Percentiles rank a stretch among this genome's conserved stretches.
Evolutionary conservation across 2,113 vertebrate species (phyloP).

Genomic region (Gobiocypris rarus): DNA sequence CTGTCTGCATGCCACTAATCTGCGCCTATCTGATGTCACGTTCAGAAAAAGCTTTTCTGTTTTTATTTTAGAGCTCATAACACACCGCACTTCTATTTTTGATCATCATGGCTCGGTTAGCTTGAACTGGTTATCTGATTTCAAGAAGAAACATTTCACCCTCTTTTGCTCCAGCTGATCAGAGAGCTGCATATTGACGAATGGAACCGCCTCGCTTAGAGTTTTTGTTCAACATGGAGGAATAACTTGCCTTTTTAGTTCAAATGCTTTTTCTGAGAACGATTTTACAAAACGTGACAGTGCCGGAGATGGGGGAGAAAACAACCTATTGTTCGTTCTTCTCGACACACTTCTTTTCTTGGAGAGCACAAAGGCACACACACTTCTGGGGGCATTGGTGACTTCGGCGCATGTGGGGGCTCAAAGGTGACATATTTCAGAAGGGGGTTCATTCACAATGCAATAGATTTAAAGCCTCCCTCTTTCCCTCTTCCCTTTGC

Average conservation of each 20-base stretch:
- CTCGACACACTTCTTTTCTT: constrained; percentile 57
- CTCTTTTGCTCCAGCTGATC: neutral
- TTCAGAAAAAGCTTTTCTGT: constrained; percentile 15
- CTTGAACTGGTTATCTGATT: constrained; percentile 37
- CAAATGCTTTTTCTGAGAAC: neutral
- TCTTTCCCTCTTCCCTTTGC: constrained; percentile 30
- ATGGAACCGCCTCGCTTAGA: neutral
- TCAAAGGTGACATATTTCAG: constrained; percentile 74
- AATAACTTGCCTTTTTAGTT: constrained; percentile 24
- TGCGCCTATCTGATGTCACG: constrained; percentile 45
- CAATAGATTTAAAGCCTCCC: constrained; percentile 71
- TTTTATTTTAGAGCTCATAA: constrained; percentile 30
- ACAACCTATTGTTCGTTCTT: constrained; percentile 32
- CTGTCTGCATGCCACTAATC: constrained; percentile 59
- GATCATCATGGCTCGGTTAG: constrained; percentile 2
- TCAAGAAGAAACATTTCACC: neutral
- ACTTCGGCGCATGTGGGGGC: constrained; percentile 69
- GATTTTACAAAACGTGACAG: constrained; percentile 9
- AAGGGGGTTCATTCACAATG: constrained; percentile 71
- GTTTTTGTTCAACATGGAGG: constrained; percentile 19
- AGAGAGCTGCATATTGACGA: constrained; percentile 21
- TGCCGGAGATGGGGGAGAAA: neutral
- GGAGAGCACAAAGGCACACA: constrained; percentile 64
- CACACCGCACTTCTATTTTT: constrained; percentile 30
- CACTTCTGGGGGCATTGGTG: constrained; percentile 61